Evolutionary conservation across 2,888 invertebrate genomes (phyloP).

Genomic region (Hofmannophila pseudospretella): DNA sequence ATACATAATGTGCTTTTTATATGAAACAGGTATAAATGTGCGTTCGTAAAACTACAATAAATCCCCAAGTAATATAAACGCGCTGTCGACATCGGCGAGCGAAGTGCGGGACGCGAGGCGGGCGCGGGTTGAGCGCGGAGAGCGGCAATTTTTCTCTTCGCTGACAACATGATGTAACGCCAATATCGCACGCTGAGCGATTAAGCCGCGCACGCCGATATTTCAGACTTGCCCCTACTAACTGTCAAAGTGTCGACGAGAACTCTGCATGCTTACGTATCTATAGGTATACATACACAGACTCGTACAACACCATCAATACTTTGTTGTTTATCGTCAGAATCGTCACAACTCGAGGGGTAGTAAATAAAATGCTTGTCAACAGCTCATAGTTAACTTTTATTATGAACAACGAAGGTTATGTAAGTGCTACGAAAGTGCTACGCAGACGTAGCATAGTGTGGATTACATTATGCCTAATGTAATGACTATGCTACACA

Average conservation of each 20-base stretch:
- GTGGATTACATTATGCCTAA: too few species aligned
- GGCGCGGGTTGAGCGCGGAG: conserved; percentile 38
- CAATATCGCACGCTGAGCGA: conserved; percentile 77
- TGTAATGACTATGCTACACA: too few species aligned
- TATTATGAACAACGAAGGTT: neutral
- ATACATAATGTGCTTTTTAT: conserved; percentile 17
- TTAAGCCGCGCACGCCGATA: conserved; percentile 76
- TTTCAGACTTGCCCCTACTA: conserved; percentile 76
- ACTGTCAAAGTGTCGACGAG: conserved; percentile 71
- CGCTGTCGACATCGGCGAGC: conserved; percentile 58
- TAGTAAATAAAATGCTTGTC: too few species aligned
- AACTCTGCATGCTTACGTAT: conserved; percentile 50
- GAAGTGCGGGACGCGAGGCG: conserved; percentile 35
- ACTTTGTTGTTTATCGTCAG: too few species aligned
- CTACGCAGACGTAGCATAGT: conserved; percentile 1
- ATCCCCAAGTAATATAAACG: conserved; percentile 70
- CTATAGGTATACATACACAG: too few species aligned
- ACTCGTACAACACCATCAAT: too few species aligned
- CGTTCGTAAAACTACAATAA: conserved; percentile 70
- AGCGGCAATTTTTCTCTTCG: conserved; percentile 75
- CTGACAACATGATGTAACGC: conserved; percentile 78
- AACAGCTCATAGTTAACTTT: too few species aligned
- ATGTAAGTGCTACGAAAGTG: conserved; percentile 9
- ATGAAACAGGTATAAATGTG: conserved; percentile 57
- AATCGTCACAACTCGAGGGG: too few species aligned